A percentile compares a stretch with the other conserved stretches of the same genome.
phyloP scores from a whole-genome alignment of 1,140 invertebrate genomes.

The Schmidtea mediterranea region DNA sequence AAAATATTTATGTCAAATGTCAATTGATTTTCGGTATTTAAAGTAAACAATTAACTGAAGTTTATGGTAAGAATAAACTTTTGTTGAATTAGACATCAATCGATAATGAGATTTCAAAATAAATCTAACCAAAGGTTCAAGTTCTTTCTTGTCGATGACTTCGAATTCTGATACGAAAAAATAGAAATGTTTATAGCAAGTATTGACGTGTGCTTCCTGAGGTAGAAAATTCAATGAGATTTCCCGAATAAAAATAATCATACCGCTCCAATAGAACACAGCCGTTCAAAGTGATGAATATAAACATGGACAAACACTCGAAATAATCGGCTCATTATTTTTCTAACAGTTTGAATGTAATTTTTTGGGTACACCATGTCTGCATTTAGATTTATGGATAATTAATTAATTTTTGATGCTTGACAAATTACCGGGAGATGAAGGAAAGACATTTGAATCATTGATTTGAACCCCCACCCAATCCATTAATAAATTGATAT shows the following conservation, averaged over 20 bases:
- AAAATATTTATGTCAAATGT: no score
- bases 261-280: slow-evolving; percentile 59
- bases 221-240: slow-evolving; percentile 15
- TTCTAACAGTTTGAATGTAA: slow-evolving; percentile 48
- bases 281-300: slow-evolving; percentile 74
- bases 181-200: slow-evolving; percentile 84
- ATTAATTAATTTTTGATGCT: background rate
- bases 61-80: no score
- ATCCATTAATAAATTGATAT: slow-evolving; percentile 63
- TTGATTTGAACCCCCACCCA: slow-evolving; percentile 79
- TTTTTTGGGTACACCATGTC: slow-evolving; percentile 65
- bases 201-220: slow-evolving; percentile 80
- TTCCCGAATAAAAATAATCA: slow-evolving; percentile 5
- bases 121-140: slow-evolving; percentile 45
- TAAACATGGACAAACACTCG: slow-evolving; percentile 85
- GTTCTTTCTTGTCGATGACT: slow-evolving; percentile 51
- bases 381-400: slow-evolving; percentile 18
- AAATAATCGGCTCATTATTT: slow-evolving; percentile 65
- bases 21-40: no score
- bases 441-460: slow-evolving; percentile 56
- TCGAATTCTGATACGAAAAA: slow-evolving; percentile 72
- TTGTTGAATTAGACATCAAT: background rate
- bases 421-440: slow-evolving; percentile 37
- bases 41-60: no score
- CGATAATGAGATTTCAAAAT: no score